phyloP scores from a whole-genome alignment of 2,113 vertebrate genomes.

The Trogon surrucura region DNA sequence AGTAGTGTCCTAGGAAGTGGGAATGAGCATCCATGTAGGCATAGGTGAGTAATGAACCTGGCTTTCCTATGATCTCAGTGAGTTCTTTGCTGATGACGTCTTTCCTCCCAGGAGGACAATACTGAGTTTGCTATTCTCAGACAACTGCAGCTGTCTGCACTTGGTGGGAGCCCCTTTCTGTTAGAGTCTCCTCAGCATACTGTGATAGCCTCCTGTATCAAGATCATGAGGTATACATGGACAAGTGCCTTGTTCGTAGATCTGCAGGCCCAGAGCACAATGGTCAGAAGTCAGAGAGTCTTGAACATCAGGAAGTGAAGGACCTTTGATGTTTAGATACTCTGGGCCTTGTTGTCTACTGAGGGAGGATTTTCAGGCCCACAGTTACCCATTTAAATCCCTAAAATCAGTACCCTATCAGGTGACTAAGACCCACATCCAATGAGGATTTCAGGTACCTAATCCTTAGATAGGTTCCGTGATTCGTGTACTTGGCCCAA shows the following conservation, averaged over 20 bases:
- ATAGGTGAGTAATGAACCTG: not conserved
- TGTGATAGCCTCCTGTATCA: not conserved
- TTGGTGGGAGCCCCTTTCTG: not conserved
- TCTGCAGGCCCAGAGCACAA: not conserved
- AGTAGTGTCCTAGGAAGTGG: not conserved
- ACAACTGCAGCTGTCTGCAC: not conserved
- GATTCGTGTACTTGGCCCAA: not conserved
- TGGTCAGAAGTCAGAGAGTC: not conserved
- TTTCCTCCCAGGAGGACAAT: not conserved
- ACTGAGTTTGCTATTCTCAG: not conserved
- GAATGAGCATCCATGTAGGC: not conserved
- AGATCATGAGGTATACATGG: not conserved
- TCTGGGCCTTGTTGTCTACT: not conserved
- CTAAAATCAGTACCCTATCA: not conserved
- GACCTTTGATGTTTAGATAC: not conserved
- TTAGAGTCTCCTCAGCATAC: not conserved
- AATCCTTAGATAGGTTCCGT: not conserved
- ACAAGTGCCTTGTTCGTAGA: not conserved
- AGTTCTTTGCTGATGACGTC: not conserved
- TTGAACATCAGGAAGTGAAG: not conserved
- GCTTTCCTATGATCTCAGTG: not conserved
- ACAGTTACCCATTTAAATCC: not conserved
- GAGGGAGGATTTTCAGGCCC: not conserved
- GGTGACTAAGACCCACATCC: not conserved
- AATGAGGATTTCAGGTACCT: not conserved